phyloP scores from a whole-genome alignment of 2,888 invertebrate genomes.

The Oxyteleia sp. region DNA sequence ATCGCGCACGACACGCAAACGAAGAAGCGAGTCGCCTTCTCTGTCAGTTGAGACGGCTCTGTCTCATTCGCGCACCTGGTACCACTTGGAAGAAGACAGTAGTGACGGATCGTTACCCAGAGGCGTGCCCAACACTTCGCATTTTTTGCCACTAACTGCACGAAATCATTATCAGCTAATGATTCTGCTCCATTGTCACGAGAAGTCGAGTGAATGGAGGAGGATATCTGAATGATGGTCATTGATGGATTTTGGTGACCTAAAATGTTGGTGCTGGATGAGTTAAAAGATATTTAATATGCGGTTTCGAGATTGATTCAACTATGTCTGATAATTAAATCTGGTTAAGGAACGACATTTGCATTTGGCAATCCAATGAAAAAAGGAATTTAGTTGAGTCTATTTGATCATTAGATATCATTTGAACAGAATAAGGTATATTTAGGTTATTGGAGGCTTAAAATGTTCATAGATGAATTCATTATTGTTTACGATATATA shows the following conservation, averaged over 20 bases:
- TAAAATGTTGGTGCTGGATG: not conserved
- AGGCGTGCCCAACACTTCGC: slow-evolving; percentile 76
- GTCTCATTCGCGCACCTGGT: slow-evolving; percentile 64
- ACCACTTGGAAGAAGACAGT: slow-evolving; percentile 70
- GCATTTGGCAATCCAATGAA: no score
- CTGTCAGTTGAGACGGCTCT: not conserved
- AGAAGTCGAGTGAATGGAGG: slow-evolving; percentile 24
- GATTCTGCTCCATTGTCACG: slow-evolving; percentile 65
- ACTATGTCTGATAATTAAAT: no score
- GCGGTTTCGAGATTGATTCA: not conserved
- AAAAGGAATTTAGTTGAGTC: no score
- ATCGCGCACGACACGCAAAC: slow-evolving; percentile 66
- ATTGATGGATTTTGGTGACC: slow-evolving; percentile 44
- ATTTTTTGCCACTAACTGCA: slow-evolving; percentile 69
- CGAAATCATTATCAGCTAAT: slow-evolving; percentile 73
- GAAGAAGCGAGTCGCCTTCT: slow-evolving; percentile 7
- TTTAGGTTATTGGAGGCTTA: no score
- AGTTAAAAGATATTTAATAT: not conserved
- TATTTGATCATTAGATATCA: no score
- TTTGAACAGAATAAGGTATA: no score
- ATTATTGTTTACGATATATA: no score
- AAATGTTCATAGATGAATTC: no score
- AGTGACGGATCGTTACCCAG: slow-evolving; percentile 81
- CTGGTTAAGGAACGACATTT: no score
- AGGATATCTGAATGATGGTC: slow-evolving; percentile 36